A percentile compares a stretch with the other conserved stretches of the same genome.
Conservation (phyloP, 2,113 vertebrate species). For the Calyptommatus sinebrachiatus region DNA sequence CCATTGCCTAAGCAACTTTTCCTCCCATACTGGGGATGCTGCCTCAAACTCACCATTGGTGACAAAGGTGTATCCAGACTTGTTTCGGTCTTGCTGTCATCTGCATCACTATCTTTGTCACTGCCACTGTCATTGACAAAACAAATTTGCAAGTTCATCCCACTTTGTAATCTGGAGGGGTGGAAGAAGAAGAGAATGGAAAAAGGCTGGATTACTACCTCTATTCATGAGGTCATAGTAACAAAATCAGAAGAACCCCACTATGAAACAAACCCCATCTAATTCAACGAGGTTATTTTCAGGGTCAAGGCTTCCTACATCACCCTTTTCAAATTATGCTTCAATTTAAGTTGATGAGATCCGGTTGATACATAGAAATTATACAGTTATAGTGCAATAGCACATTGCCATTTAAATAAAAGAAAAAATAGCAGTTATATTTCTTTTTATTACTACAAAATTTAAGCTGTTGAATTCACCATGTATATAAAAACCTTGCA, state of each 20-base stretch:
- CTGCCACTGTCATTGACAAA: constrained; percentile 98
- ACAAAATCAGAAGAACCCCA: not conserved
- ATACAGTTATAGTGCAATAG: no score
- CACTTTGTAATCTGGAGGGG: constrained; percentile 88
- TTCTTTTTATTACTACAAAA: no score
- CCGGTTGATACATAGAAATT: no score
- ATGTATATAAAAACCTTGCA: no score
- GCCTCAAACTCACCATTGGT: constrained; percentile 81
- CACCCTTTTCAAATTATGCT: no score
- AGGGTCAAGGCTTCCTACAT: no score
- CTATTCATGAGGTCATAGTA: not conserved
- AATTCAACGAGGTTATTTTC: no score
- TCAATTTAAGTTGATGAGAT: no score
- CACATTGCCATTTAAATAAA: no score
- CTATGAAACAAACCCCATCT: not conserved
- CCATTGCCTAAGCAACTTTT: no score
- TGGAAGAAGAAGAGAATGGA: not conserved
- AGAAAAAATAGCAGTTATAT: no score
- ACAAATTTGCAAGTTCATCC: constrained; percentile 99
- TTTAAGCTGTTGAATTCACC: no score
- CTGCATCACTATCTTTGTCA: constrained; percentile 97
- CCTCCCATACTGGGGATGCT: not conserved
- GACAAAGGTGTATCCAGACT: constrained; percentile 95
- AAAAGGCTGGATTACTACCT: not conserved
- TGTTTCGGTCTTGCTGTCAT: constrained; percentile 98